These are phyloP conservation scores for Oscheius sp. DNA, from an alignment of 1,140 invertebrate species.

Conservation along the genomic window DNA sequence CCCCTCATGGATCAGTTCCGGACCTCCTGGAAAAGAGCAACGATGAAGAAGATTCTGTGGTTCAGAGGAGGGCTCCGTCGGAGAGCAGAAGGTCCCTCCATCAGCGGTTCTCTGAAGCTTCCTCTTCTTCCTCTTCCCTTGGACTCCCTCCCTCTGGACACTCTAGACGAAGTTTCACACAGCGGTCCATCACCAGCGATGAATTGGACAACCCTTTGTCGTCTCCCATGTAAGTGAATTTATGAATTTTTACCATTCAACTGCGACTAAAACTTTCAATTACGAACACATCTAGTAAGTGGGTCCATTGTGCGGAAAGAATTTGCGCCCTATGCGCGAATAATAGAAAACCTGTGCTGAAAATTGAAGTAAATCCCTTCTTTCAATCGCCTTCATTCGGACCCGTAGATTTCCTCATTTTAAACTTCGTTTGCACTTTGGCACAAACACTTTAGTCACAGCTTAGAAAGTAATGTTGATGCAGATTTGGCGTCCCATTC, in stretches of 20 bases:
- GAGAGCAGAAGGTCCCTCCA: not conserved
- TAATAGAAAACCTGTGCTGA: not conserved
- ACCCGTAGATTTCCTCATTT: slow-evolving; percentile 8
- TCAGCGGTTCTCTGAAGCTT: slow-evolving; percentile 14
- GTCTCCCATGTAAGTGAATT: not conserved
- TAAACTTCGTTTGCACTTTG: slow-evolving; percentile 8
- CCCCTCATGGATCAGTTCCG: slow-evolving; percentile 57
- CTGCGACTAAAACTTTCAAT: no score
- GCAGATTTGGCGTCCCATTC: slow-evolving; percentile 1
- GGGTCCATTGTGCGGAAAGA: no score
- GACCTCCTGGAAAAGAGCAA: slow-evolving; percentile 42
- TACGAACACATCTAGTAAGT: no score
- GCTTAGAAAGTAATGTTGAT: no score
- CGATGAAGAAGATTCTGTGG: slow-evolving; percentile 25
- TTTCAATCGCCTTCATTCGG: not conserved
- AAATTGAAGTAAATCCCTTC: slow-evolving; percentile 15
- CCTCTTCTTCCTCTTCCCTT: slow-evolving; percentile 24
- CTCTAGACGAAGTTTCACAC: slow-evolving; percentile 23
- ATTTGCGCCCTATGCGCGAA: no score
- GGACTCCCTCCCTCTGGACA: slow-evolving; percentile 18
- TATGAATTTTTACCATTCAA: not conserved
- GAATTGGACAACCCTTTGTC: slow-evolving; percentile 30
- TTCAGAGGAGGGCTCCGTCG: not conserved
- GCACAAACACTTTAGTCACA: no score
- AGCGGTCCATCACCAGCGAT: slow-evolving; percentile 24